These are phyloP conservation scores for Malthinus flaveolus DNA, from an alignment of 2,888 invertebrate species.

Conservation along the genomic window DNA sequence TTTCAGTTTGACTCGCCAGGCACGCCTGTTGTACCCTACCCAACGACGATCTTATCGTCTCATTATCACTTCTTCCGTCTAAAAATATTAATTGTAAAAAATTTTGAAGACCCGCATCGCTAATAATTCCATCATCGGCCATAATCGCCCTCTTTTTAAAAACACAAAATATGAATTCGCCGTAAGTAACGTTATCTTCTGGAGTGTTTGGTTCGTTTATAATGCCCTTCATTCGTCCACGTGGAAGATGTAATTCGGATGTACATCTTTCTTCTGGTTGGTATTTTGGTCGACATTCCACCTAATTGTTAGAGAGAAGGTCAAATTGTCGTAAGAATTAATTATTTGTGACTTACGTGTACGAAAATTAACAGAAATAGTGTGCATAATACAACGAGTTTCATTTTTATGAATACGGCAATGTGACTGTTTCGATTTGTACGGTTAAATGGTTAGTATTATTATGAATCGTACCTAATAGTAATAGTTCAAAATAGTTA, in stretches of 20 bases:
- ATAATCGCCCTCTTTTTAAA: slow-evolving; percentile 9
- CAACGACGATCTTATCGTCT: neutral
- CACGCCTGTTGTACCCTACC: slow-evolving; percentile 5
- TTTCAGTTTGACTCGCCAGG: neutral
- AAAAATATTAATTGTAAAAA: slow-evolving; percentile 8
- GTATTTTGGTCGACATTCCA: neutral
- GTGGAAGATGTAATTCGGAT: neutral
- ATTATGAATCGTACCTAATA: neutral
- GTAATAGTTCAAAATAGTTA: slow-evolving; percentile 2
- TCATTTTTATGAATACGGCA: neutral
- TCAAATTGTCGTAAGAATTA: neutral
- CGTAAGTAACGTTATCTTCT: slow-evolving; percentile 8
- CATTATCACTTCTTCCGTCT: neutral
- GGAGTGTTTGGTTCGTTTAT: slow-evolving; percentile 11
- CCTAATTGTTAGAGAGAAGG: neutral
- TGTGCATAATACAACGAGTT: neutral
- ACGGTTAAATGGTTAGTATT: too few relatives aligned
- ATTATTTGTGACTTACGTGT: neutral
- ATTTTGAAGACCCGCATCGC: neutral
- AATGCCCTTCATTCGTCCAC: slow-evolving; percentile 11
- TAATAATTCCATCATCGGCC: slow-evolving; percentile 3
- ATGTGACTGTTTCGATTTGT: neutral
- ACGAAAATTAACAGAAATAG: neutral
- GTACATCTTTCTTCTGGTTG: slow-evolving; percentile 12
- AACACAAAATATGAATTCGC: slow-evolving; percentile 8